Evolutionary conservation across 2,797 vertebrate species (phyloP).

Genomic region (Falco naumanni): DNA sequence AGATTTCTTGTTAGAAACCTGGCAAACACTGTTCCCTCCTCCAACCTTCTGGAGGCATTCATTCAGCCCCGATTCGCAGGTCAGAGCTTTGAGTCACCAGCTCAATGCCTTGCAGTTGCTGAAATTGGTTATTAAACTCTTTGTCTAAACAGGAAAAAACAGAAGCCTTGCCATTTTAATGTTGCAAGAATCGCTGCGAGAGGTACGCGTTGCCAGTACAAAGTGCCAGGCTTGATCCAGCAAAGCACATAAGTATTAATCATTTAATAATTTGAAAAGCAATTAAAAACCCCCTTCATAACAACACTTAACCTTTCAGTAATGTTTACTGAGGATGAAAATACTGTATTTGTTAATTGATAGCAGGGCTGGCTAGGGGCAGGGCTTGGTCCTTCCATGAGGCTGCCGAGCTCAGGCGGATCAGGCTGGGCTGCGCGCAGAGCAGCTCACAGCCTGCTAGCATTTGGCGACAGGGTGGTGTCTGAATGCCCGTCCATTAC

Average conservation of each 20-base stretch:
- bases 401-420: neutral
- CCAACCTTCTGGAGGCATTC: constrained; percentile 32
- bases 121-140: constrained; percentile 20
- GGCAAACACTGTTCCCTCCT: constrained; percentile 37
- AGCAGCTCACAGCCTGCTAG: neutral
- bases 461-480: neutral
- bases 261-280: constrained; percentile 63
- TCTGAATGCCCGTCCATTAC: constrained; percentile 19
- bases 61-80: constrained; percentile 20
- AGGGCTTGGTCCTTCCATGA: neutral
- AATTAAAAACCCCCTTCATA: neutral
- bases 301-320: constrained; percentile 53
- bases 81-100: constrained; percentile 42
- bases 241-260: constrained; percentile 44
- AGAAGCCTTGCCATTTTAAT: neutral
- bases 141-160: neutral
- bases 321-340: constrained; percentile 23
- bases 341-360: constrained; percentile 41
- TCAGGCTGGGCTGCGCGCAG: neutral
- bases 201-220: neutral
- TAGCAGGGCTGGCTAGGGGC: neutral
- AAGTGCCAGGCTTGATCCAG: constrained; percentile 26
- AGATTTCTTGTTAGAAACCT: constrained; percentile 63
- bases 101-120: neutral
- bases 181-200: constrained; percentile 8